Percentiles rank a stretch among this genome's conserved stretches.
phyloP scores from a whole-genome alignment of 2,888 invertebrate genomes.

The Chloroclystis v-ata region DNA sequence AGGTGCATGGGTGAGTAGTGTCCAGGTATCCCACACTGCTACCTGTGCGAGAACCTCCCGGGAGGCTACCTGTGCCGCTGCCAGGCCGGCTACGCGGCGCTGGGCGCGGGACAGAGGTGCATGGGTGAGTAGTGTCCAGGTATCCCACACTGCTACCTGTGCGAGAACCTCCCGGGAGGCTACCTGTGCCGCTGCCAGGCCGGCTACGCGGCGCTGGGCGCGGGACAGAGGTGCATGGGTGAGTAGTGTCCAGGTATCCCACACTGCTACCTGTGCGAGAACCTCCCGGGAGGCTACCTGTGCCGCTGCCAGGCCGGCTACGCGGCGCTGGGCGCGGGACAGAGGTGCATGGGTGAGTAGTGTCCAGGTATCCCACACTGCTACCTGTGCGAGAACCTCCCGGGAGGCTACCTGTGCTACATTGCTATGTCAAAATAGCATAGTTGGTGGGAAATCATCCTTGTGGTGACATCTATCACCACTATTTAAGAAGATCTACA shows the following conservation, averaged over 20 bases:
- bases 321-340: conserved; percentile 61
- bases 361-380: too few species aligned
- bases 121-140: conserved; percentile 65
- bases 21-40: too few species aligned
- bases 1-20: conserved; percentile 62
- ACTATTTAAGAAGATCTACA: too few species aligned
- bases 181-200: conserved; percentile 79
- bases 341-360: conserved; percentile 66
- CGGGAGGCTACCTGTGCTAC: conserved; percentile 79
- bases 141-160: too few species aligned
- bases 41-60: conserved; percentile 76
- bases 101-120: conserved; percentile 65
- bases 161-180: conserved; percentile 78
- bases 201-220: conserved; percentile 71
- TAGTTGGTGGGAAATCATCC: too few species aligned
- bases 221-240: conserved; percentile 72
- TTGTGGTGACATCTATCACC: too few species aligned
- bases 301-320: conserved; percentile 79
- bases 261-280: conserved; percentile 78
- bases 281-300: conserved; percentile 77
- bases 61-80: conserved; percentile 81
- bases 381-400: conserved; percentile 77
- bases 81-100: conserved; percentile 70
- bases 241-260: too few species aligned
- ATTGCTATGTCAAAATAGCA: too few species aligned